Evolutionary conservation across 2,888 invertebrate species (phyloP).

Genomic region (Stenotaenia linearis): DNA sequence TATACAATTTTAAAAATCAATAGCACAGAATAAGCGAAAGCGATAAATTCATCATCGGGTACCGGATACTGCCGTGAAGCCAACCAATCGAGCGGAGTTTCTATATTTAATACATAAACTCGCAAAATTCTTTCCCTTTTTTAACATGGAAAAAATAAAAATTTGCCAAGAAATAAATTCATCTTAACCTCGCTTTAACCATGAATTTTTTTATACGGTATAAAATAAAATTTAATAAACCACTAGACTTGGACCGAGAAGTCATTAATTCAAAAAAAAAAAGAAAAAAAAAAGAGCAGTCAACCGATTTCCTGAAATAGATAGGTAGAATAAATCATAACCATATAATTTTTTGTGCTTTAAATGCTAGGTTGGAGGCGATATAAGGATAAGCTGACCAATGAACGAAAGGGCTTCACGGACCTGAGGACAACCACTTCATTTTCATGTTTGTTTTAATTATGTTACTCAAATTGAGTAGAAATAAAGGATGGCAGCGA

Average conservation of each 20-base stretch:
- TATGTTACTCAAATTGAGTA: neutral
- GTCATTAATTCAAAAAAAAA: neutral
- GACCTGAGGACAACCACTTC: neutral
- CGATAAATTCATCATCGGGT: neutral
- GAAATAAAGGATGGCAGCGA: conserved; percentile 4
- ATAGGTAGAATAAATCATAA: conserved; percentile 14
- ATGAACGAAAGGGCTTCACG: neutral
- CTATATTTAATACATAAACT: neutral
- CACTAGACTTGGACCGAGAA: neutral
- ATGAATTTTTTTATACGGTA: too few relatives aligned
- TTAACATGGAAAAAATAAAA: neutral
- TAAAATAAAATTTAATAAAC: too few relatives aligned
- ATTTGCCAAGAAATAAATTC: neutral
- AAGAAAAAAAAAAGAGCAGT: neutral
- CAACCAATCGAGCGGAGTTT: conserved; percentile 13
- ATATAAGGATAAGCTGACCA: neutral
- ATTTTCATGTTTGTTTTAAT: neutral
- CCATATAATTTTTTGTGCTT: neutral
- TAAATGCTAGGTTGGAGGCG: neutral
- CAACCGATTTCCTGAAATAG: conserved; percentile 15
- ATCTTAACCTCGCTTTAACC: too few relatives aligned
- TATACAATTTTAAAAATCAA: neutral
- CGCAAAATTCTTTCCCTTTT: neutral
- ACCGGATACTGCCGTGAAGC: neutral
- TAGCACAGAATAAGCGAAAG: neutral